A percentile compares a stretch with the other conserved stretches of the same genome.
Conservation (phyloP, 2,113 vertebrate genomes). For the Geococcyx californianus region DNA sequence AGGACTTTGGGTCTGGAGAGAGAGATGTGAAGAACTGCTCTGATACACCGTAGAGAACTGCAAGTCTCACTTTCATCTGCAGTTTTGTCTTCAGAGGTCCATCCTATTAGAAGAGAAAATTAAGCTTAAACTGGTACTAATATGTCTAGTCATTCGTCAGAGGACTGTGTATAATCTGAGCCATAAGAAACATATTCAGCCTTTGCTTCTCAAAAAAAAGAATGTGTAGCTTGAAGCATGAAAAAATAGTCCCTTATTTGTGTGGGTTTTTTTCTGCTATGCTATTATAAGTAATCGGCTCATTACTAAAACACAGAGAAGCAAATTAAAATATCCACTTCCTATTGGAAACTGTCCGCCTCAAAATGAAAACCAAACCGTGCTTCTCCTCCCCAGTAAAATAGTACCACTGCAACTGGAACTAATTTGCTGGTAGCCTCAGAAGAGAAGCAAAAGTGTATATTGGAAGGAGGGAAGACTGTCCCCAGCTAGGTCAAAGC, state of each 20-base stretch:
- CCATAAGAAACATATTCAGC: not conserved
- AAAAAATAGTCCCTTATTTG: not conserved
- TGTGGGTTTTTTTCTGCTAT: not conserved
- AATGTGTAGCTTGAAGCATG: not conserved
- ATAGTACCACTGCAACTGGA: conserved; percentile 36
- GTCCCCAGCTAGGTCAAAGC: not conserved
- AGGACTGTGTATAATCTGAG: not conserved
- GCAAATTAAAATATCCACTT: conserved; percentile 34
- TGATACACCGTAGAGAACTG: not conserved
- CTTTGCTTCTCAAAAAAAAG: not conserved
- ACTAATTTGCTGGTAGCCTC: conserved; percentile 32
- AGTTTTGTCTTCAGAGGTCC: not conserved
- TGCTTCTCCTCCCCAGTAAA: not conserved
- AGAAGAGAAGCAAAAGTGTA: not conserved
- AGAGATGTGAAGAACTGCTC: not conserved
- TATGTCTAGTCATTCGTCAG: not conserved
- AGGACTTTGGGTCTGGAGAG: not conserved
- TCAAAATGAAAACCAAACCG: conserved; percentile 37
- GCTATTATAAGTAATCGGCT: not conserved
- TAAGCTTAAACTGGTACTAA: not conserved
- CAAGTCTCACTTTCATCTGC: not conserved
- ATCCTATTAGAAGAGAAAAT: not conserved
- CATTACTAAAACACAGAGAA: not conserved
- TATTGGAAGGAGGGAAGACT: not conserved
- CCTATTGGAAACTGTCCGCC: not conserved